These are phyloP conservation scores for Bruchidius siliquastri DNA, from an alignment of 2,888 invertebrate genomes.

Conservation along the genomic window DNA sequence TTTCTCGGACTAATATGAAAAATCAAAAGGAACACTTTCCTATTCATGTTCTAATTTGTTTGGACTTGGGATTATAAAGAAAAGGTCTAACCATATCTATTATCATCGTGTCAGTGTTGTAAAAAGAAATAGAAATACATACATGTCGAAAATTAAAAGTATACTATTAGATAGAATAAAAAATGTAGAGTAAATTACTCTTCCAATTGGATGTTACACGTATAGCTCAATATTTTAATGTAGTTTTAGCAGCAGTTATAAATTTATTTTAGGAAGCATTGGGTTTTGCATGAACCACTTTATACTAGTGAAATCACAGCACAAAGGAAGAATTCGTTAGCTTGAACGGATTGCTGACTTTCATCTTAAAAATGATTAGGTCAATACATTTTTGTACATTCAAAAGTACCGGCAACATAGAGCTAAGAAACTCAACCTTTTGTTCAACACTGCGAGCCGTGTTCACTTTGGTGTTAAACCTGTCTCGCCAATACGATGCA, in stretches of 20 bases:
- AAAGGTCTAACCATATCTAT: neutral
- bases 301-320: neutral
- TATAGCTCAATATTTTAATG: conserved; percentile 6
- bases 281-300: neutral
- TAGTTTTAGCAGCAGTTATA: neutral
- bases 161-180: conserved; percentile 43
- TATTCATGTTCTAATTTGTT: neutral
- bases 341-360: neutral
- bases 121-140: neutral
- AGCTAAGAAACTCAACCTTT: no score
- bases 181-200: conserved; percentile 46
- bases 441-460: no score
- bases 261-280: neutral
- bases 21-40: neutral
- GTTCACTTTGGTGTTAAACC: no score
- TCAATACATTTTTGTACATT: conserved; percentile 1
- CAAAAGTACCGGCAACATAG: neutral
- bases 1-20: no score
- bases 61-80: neutral
- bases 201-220: conserved; percentile 19
- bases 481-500: no score
- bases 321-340: neutral
- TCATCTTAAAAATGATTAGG: neutral
- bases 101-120: neutral
- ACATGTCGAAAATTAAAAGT: conserved; percentile 19